Evolutionary conservation across 2,113 vertebrate species (phyloP).

Genomic region (Pachycephala philippinensis): DNA sequence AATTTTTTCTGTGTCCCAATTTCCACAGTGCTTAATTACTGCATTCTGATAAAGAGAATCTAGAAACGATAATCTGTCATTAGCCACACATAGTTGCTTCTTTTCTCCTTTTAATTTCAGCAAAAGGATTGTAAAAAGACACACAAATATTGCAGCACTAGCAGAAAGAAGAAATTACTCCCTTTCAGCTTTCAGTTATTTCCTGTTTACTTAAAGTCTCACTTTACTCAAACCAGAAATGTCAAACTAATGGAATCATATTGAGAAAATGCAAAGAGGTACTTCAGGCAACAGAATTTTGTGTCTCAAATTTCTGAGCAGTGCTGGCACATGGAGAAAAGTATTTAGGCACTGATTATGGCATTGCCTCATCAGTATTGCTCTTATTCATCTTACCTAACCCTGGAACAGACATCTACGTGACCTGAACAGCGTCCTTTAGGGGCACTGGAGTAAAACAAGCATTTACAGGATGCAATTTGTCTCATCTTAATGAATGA

Average conservation of each 20-base stretch:
- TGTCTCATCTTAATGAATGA: neutral
- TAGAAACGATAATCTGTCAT: neutral
- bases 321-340: neutral
- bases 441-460: neutral
- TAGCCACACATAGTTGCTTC: neutral
- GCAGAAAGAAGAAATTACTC: neutral
- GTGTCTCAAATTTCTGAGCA: neutral
- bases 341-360: neutral
- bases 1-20: neutral
- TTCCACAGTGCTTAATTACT: neutral
- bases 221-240: neutral
- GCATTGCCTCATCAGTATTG: neutral
- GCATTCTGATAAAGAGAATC: neutral
- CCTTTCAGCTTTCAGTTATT: neutral
- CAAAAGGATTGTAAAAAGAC: neutral
- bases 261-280: neutral
- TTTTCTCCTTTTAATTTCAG: neutral
- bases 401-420: neutral
- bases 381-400: neutral
- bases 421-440: neutral
- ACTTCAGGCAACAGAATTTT: neutral
- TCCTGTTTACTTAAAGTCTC: neutral
- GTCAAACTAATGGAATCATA: neutral
- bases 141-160: neutral
- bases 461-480: neutral